Evolutionary conservation across 1,140 invertebrate species (phyloP).

Genomic region (Drosophila serrata): DNA sequence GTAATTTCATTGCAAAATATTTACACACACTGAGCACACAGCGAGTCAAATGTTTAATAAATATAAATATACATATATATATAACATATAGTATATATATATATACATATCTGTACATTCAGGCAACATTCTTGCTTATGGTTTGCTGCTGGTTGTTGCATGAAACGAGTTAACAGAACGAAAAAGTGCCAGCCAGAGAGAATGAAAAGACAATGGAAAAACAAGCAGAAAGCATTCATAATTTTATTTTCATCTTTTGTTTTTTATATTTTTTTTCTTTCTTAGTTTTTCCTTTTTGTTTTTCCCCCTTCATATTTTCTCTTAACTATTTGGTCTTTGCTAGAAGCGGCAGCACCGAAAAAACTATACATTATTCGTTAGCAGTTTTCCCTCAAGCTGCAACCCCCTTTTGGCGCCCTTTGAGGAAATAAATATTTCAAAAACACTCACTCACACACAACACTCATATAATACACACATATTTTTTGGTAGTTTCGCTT

Average conservation of each 20-base stretch:
- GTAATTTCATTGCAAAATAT: conserved; percentile 82
- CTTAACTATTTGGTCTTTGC: conserved; percentile 61
- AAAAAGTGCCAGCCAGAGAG: conserved; percentile 13
- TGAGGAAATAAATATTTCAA: conserved; percentile 30
- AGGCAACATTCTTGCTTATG: conserved; percentile 47
- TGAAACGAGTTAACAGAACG: conserved; percentile 44
- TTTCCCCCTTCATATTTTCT: conserved; percentile 4
- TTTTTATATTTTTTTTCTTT: conserved; percentile 16
- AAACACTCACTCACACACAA: neutral
- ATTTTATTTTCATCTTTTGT: conserved; percentile 66
- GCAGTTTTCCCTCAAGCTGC: conserved; percentile 5
- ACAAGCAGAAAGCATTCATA: conserved; percentile 60
- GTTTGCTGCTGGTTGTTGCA: conserved; percentile 38
- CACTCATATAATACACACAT: neutral
- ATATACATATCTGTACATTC: conserved; percentile 36
- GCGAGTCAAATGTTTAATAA: conserved; percentile 73
- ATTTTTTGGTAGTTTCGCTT: conserved; percentile 41
- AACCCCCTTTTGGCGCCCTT: conserved; percentile 8
- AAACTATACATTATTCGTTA: conserved; percentile 50
- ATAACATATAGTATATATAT: conserved; percentile 12
- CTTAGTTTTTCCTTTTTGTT: conserved; percentile 1
- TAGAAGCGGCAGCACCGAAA: conserved; percentile 18
- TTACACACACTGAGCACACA: conserved; percentile 39
- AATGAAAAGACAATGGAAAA: conserved; percentile 24
- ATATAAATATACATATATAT: conserved; percentile 35